phyloP scores from a whole-genome alignment of 2,797 vertebrate genomes.

The Cetoscarus ocellatus region DNA sequence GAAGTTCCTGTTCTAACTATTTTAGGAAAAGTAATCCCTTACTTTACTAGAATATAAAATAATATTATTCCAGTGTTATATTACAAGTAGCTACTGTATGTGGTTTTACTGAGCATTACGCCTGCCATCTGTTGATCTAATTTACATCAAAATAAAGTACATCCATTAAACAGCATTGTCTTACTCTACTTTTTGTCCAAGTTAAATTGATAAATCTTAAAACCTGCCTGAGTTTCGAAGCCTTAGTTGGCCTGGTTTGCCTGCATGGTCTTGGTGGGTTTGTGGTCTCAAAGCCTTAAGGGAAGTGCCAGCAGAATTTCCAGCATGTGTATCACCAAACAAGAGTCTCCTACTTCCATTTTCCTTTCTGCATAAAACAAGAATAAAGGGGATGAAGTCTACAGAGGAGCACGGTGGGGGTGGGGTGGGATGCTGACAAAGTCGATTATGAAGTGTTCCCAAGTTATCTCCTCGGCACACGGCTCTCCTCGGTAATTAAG shows the following conservation, averaged over 20 bases:
- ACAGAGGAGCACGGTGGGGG: constrained; percentile 50
- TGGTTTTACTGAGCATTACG: no score
- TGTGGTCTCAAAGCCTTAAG: constrained; percentile 46
- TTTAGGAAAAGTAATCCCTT: no score
- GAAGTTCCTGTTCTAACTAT: no score
- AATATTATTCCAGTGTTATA: no score
- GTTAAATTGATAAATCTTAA: no score
- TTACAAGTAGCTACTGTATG: no score
- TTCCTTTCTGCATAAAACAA: constrained; percentile 24
- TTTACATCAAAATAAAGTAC: no score
- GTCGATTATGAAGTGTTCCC: constrained; percentile 75
- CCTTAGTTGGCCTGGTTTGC: constrained; percentile 23
- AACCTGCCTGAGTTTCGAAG: no score
- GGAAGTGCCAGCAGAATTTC: constrained; percentile 25
- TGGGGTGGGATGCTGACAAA: constrained; percentile 65
- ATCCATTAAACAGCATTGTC: no score
- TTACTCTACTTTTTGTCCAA: no score
- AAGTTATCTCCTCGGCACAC: constrained; percentile 75
- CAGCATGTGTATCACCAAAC: constrained; percentile 41
- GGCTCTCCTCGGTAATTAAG: constrained; percentile 79
- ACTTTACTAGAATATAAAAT: no score
- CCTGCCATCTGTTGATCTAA: no score
- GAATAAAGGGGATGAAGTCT: constrained; percentile 35
- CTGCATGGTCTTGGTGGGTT: constrained; percentile 24
- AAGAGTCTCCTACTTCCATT: constrained; percentile 42